Conservation (phyloP, 2,888 invertebrate species). For the Lasioglossum malachurum region DNA sequence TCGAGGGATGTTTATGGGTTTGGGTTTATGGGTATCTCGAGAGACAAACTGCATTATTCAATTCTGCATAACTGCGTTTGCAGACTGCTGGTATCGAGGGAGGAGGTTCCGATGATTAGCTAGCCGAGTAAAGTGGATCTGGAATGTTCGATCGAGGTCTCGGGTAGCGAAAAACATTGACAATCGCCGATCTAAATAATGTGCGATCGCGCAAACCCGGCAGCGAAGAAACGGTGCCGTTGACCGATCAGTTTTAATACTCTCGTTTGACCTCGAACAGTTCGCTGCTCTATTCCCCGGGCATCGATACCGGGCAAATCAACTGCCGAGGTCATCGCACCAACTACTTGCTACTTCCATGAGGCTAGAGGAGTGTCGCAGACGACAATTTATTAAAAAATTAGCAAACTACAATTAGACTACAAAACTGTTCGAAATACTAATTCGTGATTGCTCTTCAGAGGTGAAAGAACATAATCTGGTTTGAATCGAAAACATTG, state of each 20-base stretch:
- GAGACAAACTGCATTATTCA: background rate
- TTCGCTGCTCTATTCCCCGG: conserved; percentile 59
- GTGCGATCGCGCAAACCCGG: background rate
- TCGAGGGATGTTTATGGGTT: too few species aligned
- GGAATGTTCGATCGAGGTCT: background rate
- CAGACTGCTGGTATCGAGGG: background rate
- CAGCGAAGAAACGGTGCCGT: conserved; percentile 35
- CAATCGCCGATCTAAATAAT: background rate
- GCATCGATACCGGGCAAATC: conserved; percentile 59
- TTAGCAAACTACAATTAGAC: background rate
- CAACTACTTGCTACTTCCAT: conserved; percentile 43
- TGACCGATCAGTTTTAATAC: conserved; percentile 53
- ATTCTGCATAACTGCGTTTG: background rate
- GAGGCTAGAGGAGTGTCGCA: background rate
- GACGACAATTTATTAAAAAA: too few species aligned
- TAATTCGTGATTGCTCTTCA: background rate
- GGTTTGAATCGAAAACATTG: background rate
- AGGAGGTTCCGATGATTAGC: background rate
- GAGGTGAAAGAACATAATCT: background rate
- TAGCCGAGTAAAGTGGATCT: background rate
- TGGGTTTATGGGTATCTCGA: background rate
- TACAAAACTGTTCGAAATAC: background rate
- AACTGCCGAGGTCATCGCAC: conserved; percentile 55
- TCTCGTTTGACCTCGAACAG: conserved; percentile 59
- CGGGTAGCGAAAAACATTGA: background rate